Conservation (phyloP, 2,888 invertebrate species). For the Platycheirus rosarum region DNA sequence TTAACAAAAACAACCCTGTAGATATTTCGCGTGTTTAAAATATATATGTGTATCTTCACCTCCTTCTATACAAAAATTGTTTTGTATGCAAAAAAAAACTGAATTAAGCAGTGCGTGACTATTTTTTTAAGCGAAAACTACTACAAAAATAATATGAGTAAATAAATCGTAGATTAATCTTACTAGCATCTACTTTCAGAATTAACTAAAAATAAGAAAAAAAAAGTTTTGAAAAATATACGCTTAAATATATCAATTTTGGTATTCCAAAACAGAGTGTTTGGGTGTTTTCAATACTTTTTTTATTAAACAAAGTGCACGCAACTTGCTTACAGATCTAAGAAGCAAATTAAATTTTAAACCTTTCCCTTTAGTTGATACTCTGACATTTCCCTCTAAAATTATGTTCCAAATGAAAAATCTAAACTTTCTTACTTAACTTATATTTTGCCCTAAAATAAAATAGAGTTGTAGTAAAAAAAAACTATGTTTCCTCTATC, state of each 20-base stretch:
- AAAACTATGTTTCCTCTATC: conserved; percentile 44
- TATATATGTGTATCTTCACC: conserved; percentile 46
- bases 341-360: conserved; percentile 52
- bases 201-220: not conserved
- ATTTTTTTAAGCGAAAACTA: conserved; percentile 63
- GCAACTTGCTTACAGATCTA: conserved; percentile 40
- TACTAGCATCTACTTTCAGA: conserved; percentile 34
- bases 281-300: conserved; percentile 51
- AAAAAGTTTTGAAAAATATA: conserved; percentile 48
- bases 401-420: conserved; percentile 21
- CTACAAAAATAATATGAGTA: not conserved
- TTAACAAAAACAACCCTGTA: conserved; percentile 54
- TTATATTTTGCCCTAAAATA: conserved; percentile 34
- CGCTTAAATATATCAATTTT: too few species aligned
- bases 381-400: conserved; percentile 48
- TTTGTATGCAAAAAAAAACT: conserved; percentile 42
- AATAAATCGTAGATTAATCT: conserved; percentile 38
- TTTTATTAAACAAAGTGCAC: conserved; percentile 48
- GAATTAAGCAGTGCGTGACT: conserved; percentile 71
- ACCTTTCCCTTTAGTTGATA: conserved; percentile 26
- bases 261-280: too few species aligned
- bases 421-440: conserved; percentile 5
- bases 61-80: conserved; percentile 40
- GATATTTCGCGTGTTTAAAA: conserved; percentile 61
- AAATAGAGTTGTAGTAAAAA: conserved; percentile 47